Evolutionary conservation across 1,140 invertebrate species (phyloP), one percentile per base, ranked within the genome.

Genomic region (Druon quercuslanigerum): DNA sequence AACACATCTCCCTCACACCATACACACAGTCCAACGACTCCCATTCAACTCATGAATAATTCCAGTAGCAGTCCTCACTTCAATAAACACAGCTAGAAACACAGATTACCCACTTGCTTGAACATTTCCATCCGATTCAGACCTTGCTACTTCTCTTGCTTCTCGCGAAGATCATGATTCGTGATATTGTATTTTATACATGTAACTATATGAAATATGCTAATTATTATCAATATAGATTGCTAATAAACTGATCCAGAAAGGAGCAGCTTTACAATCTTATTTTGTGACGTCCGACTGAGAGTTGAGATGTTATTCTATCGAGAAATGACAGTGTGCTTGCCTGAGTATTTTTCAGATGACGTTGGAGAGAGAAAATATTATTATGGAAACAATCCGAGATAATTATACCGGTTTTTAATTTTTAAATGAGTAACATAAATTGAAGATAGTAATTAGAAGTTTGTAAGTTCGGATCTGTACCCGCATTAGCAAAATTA

Each of bases 51-150:
- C 72, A 87, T 91, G 84, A 91, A 91, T 79, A 92, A 91, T 80
- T 89, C 91, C 80, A 85, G 82, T 82, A 87, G 82, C 76, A 90
- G 86, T 83, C 80, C 89, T 83, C 90, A 90, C 79, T 78, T 88
- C 54, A 91, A 89, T 78, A 90, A 92, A 83, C 88, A 91, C 79
- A 91, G 90, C 85, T 91, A 91, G 90, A 87, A 85, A 79, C 78
- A 80, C 66, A 76, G 84, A 85, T 79, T 51, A 79, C 78, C 50
- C 74, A 80, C 73, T 80, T 82, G 75, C 54, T 14, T 78, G 75
- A 81, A 72, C 72, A 87, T 83, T 81, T 72, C 74, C 73, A 86
- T 87, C 78, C 72, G 80, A 75, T 73, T 51, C 78, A 80, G 46
- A 70, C 57, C 54, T 76, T 52, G 40, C 60, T 79, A 74, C 74